These are phyloP conservation scores for Siniperca undulata DNA, from an alignment of 2,797 vertebrate genomes.

Conservation along the genomic window DNA sequence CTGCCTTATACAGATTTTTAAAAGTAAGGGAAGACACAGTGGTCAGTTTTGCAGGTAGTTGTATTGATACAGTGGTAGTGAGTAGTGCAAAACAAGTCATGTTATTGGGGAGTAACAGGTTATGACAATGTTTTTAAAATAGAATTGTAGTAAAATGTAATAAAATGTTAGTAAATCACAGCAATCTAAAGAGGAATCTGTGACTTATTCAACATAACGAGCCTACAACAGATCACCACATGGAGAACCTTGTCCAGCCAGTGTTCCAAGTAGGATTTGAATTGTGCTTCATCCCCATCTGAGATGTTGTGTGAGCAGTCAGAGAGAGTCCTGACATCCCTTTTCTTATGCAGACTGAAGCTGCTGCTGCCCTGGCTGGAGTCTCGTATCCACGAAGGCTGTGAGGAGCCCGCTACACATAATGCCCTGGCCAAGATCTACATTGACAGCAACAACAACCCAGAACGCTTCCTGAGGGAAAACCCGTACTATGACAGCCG, in stretches of 20 bases:
- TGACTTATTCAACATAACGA: not conserved
- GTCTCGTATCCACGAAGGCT: conserved; percentile 97
- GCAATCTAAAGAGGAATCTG: not conserved
- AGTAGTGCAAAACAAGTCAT: not conserved
- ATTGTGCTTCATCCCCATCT: not conserved
- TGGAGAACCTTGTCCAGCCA: not conserved
- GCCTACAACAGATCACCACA: not conserved
- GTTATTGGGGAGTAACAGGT: not conserved
- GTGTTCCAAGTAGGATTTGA: not conserved
- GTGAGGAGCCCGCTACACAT: conserved; percentile 97
- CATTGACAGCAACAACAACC: conserved; percentile 99
- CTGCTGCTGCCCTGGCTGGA: conserved; percentile 97
- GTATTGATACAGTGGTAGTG: not conserved
- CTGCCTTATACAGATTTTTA: not conserved
- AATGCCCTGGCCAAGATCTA: conserved; percentile 99
- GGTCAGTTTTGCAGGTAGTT: not conserved
- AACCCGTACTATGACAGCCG: conserved; percentile 98
- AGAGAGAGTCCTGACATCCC: not conserved
- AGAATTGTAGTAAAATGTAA: no score
- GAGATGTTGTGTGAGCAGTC: not conserved
- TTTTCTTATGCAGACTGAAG: conserved; percentile 88
- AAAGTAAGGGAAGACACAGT: not conserved
- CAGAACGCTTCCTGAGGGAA: conserved; percentile 96
- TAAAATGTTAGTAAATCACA: no score
- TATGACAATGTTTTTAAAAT: not conserved